Evolutionary conservation across 2,888 invertebrate species (phyloP).

Genomic region (Athalia cordata): DNA sequence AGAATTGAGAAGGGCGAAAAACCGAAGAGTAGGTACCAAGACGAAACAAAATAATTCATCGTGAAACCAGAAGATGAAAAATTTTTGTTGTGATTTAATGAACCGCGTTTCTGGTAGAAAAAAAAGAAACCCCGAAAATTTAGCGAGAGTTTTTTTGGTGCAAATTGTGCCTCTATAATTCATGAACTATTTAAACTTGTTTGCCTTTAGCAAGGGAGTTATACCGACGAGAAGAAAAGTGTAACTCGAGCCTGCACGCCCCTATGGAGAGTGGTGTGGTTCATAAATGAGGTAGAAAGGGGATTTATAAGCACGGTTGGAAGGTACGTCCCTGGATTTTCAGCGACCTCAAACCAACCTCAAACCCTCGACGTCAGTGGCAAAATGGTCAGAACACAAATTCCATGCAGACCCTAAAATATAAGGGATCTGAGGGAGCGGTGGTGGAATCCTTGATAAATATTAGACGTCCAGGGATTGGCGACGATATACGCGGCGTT

Average conservation of each 20-base stretch:
- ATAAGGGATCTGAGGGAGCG: conserved; percentile 23
- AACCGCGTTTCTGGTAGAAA: too few relatives aligned
- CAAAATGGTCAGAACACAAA: conserved; percentile 34
- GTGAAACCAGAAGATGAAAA: too few relatives aligned
- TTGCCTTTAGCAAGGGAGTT: too few relatives aligned
- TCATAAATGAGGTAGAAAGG: too few relatives aligned
- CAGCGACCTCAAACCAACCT: conserved; percentile 36
- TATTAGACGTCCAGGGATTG: neutral
- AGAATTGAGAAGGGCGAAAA: too few relatives aligned
- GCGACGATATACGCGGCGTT: neutral
- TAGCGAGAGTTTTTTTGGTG: too few relatives aligned
- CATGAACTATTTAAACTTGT: conserved; percentile 14
- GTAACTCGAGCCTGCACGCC: neutral
- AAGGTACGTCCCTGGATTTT: conserved; percentile 24
- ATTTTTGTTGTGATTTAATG: too few relatives aligned
- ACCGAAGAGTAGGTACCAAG: too few relatives aligned
- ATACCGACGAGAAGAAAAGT: neutral
- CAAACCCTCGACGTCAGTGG: conserved; percentile 21
- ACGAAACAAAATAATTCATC: too few relatives aligned
- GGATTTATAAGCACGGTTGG: neutral
- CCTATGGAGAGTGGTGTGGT: too few relatives aligned
- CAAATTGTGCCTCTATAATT: conserved; percentile 18
- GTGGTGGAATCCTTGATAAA: conserved; percentile 20
- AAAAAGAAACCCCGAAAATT: too few relatives aligned
- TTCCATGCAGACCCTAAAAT: conserved; percentile 23